Evolutionary conservation across 2,888 invertebrate species (phyloP).

Genomic region (Nebria brevicollis): DNA sequence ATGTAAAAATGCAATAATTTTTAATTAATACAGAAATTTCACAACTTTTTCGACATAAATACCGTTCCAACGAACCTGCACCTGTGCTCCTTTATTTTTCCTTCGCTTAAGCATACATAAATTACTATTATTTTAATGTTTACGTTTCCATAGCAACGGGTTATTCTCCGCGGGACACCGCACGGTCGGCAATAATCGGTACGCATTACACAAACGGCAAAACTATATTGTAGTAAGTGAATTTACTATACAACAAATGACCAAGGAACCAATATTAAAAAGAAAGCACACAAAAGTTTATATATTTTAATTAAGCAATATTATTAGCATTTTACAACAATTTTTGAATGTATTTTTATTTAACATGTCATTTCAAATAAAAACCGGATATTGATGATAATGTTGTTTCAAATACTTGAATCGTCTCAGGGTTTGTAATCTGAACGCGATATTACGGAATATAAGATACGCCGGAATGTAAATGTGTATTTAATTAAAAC

Average conservation of each 20-base stretch:
- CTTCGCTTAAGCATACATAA: neutral
- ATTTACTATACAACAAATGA: neutral
- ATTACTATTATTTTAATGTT: slow-evolving; percentile 14
- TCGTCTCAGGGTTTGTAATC: neutral
- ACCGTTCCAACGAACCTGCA: neutral
- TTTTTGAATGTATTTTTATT: neutral
- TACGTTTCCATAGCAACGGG: slow-evolving; percentile 13
- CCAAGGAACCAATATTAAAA: neutral
- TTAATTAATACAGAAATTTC: neutral
- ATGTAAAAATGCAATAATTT: neutral
- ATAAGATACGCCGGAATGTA: slow-evolving; percentile 23
- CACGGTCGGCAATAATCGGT: neutral
- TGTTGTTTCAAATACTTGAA: neutral
- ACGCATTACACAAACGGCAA: neutral
- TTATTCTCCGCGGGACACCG: neutral
- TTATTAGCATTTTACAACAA: neutral
- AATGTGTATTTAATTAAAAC: slow-evolving; percentile 41
- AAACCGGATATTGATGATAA: neutral
- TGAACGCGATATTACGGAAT: neutral
- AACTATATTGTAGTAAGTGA: neutral
- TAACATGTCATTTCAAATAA: too few relatives aligned
- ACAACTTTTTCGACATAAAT: slow-evolving; percentile 1
- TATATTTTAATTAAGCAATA: neutral
- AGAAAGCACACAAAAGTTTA: neutral
- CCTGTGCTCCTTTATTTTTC: neutral